Evolutionary conservation across 2,888 invertebrate genomes (phyloP).

Genomic region (Thecocarcelia acutangulata): DNA sequence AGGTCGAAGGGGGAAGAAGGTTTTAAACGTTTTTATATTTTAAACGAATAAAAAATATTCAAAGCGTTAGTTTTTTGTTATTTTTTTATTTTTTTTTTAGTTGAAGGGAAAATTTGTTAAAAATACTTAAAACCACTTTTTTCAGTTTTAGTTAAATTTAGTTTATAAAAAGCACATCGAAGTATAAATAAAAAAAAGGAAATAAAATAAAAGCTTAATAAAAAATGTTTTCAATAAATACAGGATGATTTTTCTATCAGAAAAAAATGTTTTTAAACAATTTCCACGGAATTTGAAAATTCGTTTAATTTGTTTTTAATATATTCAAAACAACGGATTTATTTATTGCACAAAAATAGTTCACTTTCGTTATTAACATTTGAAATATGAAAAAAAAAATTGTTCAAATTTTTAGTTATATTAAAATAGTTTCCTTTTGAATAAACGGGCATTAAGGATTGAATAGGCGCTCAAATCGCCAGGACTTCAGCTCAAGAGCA

Average conservation of each 20-base stretch:
- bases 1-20: conserved; percentile 53
- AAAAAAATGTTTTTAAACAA: too few relatives aligned
- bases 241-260: conserved; percentile 8
- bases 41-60: conserved; percentile 48
- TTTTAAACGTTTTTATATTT: conserved; percentile 21
- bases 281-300: too few relatives aligned
- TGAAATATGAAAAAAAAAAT: too few relatives aligned
- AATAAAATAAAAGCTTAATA: conserved; percentile 5
- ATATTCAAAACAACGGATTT: too few relatives aligned
- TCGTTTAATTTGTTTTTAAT: too few relatives aligned
- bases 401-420: too few relatives aligned
- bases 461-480: too few relatives aligned
- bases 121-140: conserved; percentile 55
- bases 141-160: conserved; percentile 42
- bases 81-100: conserved; percentile 22
- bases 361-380: too few relatives aligned
- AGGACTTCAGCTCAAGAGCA: too few relatives aligned
- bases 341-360: too few relatives aligned
- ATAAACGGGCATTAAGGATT: too few relatives aligned
- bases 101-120: conserved; percentile 33
- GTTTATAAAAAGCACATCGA: conserved; percentile 67
- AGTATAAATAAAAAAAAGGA: conserved; percentile 22
- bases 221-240: conserved; percentile 9
- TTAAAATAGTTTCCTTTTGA: too few relatives aligned
- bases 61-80: conserved; percentile 29